Evolutionary conservation across 2,888 invertebrate genomes (phyloP).

Genomic region (Drosophila kambysellisi): DNA sequence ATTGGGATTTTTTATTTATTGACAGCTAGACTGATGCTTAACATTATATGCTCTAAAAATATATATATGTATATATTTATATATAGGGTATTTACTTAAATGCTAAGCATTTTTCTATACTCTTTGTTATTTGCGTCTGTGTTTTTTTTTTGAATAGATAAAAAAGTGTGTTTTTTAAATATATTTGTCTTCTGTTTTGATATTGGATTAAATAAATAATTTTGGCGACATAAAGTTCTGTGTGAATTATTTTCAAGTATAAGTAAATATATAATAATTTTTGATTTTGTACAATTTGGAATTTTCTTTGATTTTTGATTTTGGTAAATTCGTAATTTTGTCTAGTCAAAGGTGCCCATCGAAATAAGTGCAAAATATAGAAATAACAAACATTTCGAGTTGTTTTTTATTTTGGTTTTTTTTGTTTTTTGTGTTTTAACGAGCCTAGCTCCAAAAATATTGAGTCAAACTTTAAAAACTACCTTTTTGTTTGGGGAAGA

Average conservation of each 20-base stretch:
- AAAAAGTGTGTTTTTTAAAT: slow-evolving; percentile 46
- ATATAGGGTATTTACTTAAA: slow-evolving; percentile 56
- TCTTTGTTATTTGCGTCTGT: slow-evolving; percentile 1
- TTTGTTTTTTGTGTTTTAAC: slow-evolving; percentile 6
- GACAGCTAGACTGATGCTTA: slow-evolving; percentile 69
- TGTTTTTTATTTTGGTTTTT: slow-evolving; percentile 6
- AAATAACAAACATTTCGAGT: slow-evolving; percentile 56
- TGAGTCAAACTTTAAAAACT: slow-evolving; percentile 47
- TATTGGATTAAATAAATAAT: slow-evolving; percentile 36
- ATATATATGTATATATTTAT: slow-evolving; percentile 46
- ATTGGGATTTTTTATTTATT: slow-evolving; percentile 56
- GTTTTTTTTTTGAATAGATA: slow-evolving; percentile 24
- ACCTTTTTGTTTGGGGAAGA: slow-evolving; percentile 42
- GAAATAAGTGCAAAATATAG: slow-evolving; percentile 71
- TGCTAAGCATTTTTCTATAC: slow-evolving; percentile 58
- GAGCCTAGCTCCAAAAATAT: slow-evolving; percentile 51
- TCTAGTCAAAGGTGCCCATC: slow-evolving; percentile 57
- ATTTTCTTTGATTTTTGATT: slow-evolving; percentile 31
- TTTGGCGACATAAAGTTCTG: slow-evolving; percentile 27
- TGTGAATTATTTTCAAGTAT: slow-evolving; percentile 16
- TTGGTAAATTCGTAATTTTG: slow-evolving; percentile 61
- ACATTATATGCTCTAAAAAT: slow-evolving; percentile 75
- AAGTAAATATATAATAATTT: slow-evolving; percentile 8
- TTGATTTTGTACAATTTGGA: slow-evolving; percentile 49
- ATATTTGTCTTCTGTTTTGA: slow-evolving; percentile 13